Base-by-base conservation (phyloP, 35 echinoderm and acorn worm species). In the Chiridota heheva region DNA sequence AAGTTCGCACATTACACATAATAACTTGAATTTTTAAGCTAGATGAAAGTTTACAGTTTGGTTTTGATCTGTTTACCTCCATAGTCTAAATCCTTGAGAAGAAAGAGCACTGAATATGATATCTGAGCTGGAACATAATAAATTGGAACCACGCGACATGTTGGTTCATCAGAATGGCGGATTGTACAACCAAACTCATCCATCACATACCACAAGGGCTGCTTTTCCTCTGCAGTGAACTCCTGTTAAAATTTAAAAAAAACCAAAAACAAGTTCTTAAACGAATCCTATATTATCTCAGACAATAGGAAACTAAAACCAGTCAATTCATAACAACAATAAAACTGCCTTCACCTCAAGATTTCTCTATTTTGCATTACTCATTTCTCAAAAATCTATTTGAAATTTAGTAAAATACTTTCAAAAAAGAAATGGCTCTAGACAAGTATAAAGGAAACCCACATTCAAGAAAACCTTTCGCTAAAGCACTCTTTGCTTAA, bases 151-250 rank as follows among this genome's bases (percentile, higher is more conserved):
- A 82, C 40, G 18, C 67, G 43, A 44, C 63, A 84, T 22, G 48
- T 76, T 58, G 87, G 87, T 32, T 83, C 68, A 68, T 84, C 87
- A 36, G 69, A 49, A 56, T 90, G 87, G 2, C 58, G 68, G 13
- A 90, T 90, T 5, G 45, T 57, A 16, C 80, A 84, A 34, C 87
- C 87, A 84, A 90, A 90, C 45, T 90, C 87, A 77, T 90, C 87
- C 32, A 90, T 44, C 16, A 90, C 76, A 36, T 90, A 90, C 87
- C 87, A 90, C 17, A 83, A 28, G 29, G 87, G 87, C 40, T 83
- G 80, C 57, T 58, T 76, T 8, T 90, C 72, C 26, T 90, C 87
- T 38, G 80, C 48, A 53, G 34, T 42, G 2, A 64, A 39, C 16
- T 72, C 87, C 87, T 90, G 40, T 17, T 64, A 38, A 13, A 68